A percentile compares a stretch with the other conserved stretches of the same genome.
Evolutionary conservation across 2,797 vertebrate genomes (phyloP).

Genomic region (Octomys mimax): DNA sequence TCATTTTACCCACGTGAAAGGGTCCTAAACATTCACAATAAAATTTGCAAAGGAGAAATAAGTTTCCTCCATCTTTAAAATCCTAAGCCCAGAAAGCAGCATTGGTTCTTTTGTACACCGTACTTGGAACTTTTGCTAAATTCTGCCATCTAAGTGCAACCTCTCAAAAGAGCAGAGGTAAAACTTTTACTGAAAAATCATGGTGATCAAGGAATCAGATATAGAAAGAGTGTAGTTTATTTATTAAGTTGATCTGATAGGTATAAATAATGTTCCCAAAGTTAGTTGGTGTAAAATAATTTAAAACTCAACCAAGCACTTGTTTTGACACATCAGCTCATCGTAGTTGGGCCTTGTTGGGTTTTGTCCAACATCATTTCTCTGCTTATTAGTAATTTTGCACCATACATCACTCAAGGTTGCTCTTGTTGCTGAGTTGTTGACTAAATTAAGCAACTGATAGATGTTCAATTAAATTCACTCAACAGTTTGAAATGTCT

Average conservation of each 20-base stretch:
- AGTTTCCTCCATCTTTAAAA: neutral
- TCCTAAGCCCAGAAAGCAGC: neutral
- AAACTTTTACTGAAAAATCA: neutral
- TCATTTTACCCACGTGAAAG: neutral
- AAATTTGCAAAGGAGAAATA: slow-evolving; percentile 20
- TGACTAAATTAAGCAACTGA: neutral
- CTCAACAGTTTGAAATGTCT: neutral
- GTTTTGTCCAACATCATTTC: neutral
- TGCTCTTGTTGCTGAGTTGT: slow-evolving; percentile 1
- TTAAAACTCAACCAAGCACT: neutral
- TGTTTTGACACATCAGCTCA: neutral
- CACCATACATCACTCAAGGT: neutral
- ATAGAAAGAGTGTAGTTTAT: neutral
- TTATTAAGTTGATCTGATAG: neutral
- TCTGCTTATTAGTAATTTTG: neutral
- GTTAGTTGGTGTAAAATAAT: neutral
- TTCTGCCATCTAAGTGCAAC: neutral
- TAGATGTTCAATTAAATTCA: neutral
- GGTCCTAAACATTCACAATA: neutral
- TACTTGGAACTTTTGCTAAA: neutral
- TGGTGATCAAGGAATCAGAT: neutral
- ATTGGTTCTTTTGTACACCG: neutral
- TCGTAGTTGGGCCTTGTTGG: neutral
- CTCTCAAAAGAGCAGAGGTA: neutral
- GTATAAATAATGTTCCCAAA: neutral